Percentiles rank a stretch among this genome's conserved stretches.
These are phyloP conservation scores for Candidula unifasciata DNA, from an alignment of 2,888 invertebrate genomes.

Conservation along the genomic window DNA sequence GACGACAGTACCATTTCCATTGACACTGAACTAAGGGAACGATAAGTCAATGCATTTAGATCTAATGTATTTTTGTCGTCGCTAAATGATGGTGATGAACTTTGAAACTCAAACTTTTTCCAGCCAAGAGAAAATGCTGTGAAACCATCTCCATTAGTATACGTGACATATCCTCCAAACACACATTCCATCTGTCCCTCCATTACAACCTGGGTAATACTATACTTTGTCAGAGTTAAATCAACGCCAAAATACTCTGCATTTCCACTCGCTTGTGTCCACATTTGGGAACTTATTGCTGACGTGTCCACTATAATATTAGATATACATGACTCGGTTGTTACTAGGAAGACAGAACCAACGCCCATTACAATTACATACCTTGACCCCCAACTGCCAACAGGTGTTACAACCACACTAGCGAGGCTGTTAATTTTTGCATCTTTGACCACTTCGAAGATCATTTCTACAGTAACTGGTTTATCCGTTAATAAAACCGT, in stretches of 20 bases:
- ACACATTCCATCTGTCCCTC: background rate
- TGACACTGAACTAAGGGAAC: no score
- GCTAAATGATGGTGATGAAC: background rate
- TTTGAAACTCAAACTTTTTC: background rate
- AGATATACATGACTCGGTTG: background rate
- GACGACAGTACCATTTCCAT: background rate
- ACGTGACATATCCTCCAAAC: conserved; percentile 17
- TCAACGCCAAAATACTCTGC: background rate
- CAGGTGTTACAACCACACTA: conserved; percentile 10
- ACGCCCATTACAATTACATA: conserved; percentile 2
- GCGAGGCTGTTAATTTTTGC: background rate
- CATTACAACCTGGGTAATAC: background rate
- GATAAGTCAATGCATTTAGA: no score
- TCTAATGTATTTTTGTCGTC: background rate
- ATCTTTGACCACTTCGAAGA: background rate
- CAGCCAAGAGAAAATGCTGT: conserved; percentile 9
- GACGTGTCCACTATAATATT: background rate
- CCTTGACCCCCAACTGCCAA: conserved; percentile 15
- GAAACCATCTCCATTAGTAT: background rate
- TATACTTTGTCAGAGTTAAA: background rate
- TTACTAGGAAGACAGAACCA: conserved; percentile 1
- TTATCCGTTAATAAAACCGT: background rate
- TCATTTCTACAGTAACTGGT: conserved; percentile 16
- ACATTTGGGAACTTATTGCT: background rate
- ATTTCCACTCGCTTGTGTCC: background rate